These are phyloP conservation scores for Dasypus novemcinctus DNA, from an alignment of 2,113 vertebrate genomes.

Conservation along the genomic window DNA sequence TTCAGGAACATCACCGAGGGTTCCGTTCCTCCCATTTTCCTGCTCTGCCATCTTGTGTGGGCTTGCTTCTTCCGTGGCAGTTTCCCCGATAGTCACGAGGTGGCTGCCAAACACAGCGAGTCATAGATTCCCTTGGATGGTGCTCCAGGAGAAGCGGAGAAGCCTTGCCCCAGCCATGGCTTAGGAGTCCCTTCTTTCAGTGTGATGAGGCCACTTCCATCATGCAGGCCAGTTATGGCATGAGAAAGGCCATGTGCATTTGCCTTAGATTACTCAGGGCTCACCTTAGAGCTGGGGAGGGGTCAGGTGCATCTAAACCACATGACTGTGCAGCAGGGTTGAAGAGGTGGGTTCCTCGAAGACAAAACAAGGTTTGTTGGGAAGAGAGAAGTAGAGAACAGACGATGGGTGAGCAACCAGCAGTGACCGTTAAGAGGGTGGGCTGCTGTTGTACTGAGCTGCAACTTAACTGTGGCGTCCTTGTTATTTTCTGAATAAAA, in stretches of 20 bases:
- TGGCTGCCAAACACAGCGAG: neutral
- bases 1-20: neutral
- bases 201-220: neutral
- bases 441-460: neutral
- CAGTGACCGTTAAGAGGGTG: neutral
- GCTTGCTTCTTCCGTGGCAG: neutral
- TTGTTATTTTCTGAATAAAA: slow-evolving; percentile 24
- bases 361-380: neutral
- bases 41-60: neutral
- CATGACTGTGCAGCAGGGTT: neutral
- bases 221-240: neutral
- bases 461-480: neutral
- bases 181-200: neutral
- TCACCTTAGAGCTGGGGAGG: neutral
- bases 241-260: neutral
- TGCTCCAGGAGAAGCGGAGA: neutral
- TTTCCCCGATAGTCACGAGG: neutral
- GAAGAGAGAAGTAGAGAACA: neutral
- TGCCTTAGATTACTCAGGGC: neutral
- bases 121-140: neutral
- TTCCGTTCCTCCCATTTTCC: neutral
- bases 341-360: neutral
- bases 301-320: neutral
- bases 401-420: neutral
- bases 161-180: neutral